A percentile compares a stretch with the other conserved stretches of the same genome.
These are phyloP conservation scores for Parnassius glacialis DNA, from an alignment of 2,888 invertebrate species.

Conservation along the genomic window DNA sequence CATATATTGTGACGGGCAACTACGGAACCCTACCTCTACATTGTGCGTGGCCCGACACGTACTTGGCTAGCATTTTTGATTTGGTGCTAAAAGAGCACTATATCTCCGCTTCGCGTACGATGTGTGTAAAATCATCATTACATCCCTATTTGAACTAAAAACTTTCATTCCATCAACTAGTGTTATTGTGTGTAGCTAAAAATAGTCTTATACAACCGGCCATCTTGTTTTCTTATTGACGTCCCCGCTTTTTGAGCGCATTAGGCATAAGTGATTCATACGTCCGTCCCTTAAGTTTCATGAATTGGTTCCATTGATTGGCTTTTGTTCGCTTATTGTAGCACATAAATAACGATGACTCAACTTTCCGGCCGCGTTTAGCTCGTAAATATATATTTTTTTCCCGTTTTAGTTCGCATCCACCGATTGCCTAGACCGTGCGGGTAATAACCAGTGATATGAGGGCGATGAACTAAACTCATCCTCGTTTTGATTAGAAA, in stretches of 20 bases:
- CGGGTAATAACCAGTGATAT: neutral
- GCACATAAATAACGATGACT: slow-evolving; percentile 46
- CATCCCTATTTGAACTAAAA: too few species aligned
- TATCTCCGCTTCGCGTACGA: too few species aligned
- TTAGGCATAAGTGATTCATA: slow-evolving; percentile 47
- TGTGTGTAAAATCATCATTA: too few species aligned
- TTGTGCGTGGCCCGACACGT: too few species aligned
- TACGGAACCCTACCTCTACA: too few species aligned
- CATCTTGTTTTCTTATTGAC: slow-evolving; percentile 14
- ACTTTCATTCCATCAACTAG: too few species aligned
- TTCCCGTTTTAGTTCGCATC: slow-evolving; percentile 31
- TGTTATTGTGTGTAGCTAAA: too few species aligned
- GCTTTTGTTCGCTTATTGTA: slow-evolving; percentile 42
- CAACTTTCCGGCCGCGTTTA: slow-evolving; percentile 49
- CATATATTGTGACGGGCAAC: too few species aligned
- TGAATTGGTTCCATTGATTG: slow-evolving; percentile 53
- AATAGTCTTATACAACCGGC: neutral
- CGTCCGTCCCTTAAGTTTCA: slow-evolving; percentile 44
- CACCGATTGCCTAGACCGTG: slow-evolving; percentile 24
- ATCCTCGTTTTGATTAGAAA: too few species aligned
- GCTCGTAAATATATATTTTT: slow-evolving; percentile 27
- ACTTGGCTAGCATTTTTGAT: too few species aligned
- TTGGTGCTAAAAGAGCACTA: too few species aligned
- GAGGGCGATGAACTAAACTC: neutral
- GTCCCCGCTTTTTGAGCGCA: slow-evolving; percentile 17